These are phyloP conservation scores for Dendrocopos noguchii DNA, from an alignment of 2,113 vertebrate species.

Conservation along the genomic window DNA sequence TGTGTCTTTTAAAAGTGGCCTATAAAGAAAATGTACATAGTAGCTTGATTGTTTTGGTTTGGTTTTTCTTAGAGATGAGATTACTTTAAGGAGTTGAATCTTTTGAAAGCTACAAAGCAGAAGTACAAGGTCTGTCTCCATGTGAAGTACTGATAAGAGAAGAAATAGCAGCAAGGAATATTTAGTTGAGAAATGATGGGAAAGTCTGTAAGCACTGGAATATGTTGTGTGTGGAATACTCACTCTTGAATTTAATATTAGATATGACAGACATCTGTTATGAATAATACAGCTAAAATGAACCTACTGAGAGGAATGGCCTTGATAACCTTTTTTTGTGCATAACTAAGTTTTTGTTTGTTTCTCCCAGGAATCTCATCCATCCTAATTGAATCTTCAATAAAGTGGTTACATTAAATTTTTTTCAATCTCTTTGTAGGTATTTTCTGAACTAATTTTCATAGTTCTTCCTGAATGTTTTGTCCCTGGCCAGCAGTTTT, in stretches of 20 bases:
- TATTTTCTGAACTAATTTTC: slow-evolving; percentile 2
- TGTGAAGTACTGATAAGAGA: not conserved
- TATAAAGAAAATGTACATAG: not conserved
- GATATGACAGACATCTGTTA: not conserved
- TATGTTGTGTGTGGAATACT: not conserved
- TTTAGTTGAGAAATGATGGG: not conserved
- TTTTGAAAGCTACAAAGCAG: not conserved
- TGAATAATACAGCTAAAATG: not conserved
- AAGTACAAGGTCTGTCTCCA: not conserved
- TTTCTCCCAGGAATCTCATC: slow-evolving; percentile 9
- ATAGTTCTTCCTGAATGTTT: not conserved
- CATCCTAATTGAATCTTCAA: not conserved
- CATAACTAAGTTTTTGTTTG: slow-evolving; percentile 24
- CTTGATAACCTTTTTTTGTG: not conserved
- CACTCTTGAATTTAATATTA: not conserved
- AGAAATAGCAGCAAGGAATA: not conserved
- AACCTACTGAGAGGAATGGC: not conserved
- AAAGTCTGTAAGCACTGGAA: not conserved
- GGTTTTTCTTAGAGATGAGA: not conserved
- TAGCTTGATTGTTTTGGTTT: not conserved
- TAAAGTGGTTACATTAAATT: not conserved
- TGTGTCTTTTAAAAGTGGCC: not conserved
- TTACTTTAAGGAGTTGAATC: not conserved
- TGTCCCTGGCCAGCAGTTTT: not conserved
- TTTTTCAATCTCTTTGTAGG: not conserved